Evolutionary conservation across 2,113 vertebrate species (phyloP).

Genomic region (Phrynocephalus versicolor): DNA sequence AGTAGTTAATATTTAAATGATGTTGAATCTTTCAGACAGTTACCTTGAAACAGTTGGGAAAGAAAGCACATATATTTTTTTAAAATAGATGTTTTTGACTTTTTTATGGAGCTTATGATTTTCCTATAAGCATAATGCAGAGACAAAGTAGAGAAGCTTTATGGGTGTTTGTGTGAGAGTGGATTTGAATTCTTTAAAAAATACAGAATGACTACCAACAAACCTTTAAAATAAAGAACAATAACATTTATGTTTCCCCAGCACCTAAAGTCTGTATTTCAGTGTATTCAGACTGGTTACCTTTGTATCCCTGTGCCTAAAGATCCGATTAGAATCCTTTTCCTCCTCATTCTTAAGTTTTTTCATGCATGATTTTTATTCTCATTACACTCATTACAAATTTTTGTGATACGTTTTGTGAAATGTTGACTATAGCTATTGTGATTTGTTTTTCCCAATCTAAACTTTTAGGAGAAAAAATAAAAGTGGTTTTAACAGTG

Average conservation of each 20-base stretch:
- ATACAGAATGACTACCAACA: neutral
- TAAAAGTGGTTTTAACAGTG: too few species aligned
- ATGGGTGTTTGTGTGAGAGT: neutral
- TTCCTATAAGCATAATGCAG: neutral
- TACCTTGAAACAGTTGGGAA: neutral
- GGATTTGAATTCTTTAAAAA: neutral
- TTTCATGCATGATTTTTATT: too few species aligned
- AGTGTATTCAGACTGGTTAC: neutral
- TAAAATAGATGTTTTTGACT: neutral
- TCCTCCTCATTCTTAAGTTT: too few species aligned
- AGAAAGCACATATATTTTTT: neutral
- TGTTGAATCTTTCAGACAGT: neutral
- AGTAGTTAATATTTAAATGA: neutral
- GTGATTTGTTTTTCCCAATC: too few species aligned
- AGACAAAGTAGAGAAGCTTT: neutral
- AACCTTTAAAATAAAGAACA: neutral
- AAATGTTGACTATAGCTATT: too few species aligned
- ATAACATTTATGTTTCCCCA: neutral
- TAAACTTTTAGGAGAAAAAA: too few species aligned
- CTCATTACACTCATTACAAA: too few species aligned
- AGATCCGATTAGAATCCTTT: neutral
- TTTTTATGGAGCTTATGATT: neutral
- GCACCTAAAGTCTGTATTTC: neutral
- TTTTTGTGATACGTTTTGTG: too few species aligned
- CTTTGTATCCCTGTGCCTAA: neutral